A percentile compares a stretch with the other conserved stretches of the same genome.
Evolutionary conservation across 2,888 invertebrate genomes (phyloP).

Genomic region (Euplagia quadripunctaria): DNA sequence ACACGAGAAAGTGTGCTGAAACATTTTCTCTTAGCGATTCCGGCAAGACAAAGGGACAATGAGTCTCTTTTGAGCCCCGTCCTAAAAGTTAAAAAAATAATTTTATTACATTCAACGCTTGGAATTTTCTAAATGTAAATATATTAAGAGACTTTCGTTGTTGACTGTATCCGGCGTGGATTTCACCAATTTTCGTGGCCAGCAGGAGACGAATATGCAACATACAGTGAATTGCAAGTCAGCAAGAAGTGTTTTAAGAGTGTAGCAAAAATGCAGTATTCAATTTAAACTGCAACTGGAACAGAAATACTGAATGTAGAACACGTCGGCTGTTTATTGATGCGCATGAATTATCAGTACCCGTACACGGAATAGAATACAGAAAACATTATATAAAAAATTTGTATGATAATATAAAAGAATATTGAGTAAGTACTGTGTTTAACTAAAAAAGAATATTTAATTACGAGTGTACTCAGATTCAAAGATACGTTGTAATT

Average conservation of each 20-base stretch:
- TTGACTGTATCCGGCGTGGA: not conserved
- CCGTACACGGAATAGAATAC: not conserved
- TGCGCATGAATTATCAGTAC: conserved; percentile 10
- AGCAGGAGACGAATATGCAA: not conserved
- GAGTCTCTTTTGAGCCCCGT: not conserved
- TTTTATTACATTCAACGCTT: no score
- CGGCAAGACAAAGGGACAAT: not conserved
- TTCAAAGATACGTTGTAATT: not conserved
- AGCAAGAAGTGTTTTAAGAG: not conserved
- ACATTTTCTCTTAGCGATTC: not conserved
- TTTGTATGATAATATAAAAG: not conserved
- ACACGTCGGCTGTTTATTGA: conserved; percentile 12
- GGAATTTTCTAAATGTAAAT: not conserved
- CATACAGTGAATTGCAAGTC: not conserved
- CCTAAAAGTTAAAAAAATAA: not conserved
- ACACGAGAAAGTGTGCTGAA: not conserved
- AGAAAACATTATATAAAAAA: not conserved
- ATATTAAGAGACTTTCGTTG: not conserved
- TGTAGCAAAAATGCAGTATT: conserved; percentile 1
- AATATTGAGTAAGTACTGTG: not conserved
- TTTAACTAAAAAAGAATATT: no score
- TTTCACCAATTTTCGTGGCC: not conserved
- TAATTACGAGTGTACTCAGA: not conserved
- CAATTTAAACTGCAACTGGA: not conserved
- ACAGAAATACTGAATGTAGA: conserved; percentile 13